Base-by-base conservation (phyloP, 1,140 invertebrate species). In the Drosophila funebris region DNA sequence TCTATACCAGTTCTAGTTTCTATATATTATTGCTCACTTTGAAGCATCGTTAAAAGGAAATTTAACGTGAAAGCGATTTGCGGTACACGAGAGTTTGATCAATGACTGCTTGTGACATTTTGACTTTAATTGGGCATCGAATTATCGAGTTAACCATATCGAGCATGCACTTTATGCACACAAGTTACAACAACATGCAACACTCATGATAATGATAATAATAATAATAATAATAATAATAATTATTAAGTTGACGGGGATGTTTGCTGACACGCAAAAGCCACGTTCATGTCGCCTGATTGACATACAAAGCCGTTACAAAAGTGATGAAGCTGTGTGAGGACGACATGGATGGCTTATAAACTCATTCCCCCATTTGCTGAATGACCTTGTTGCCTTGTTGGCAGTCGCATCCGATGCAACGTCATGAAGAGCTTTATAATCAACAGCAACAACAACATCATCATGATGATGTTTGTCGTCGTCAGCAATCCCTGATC, bases 221-320 rank as follows among this genome's bases (percentile, higher is more conserved):
- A 33, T 29, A 13, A 27, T 29, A 13, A 57, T 24, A 43, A 54
- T 14, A 44, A 73, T 20, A 5, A 44, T 58, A 14, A 44, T 61
- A 18, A 43, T 57, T 57, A 14, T 14, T 36, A n/a, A n/a, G 64
- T 60, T 67, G 70, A 82, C 62, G 78, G 62, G 71, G 64, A 60
- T 52, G 8, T 37, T 63, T 61, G 39, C 58, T 63, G 82, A 87
- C 82, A 88, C 67, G 78, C 60, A 82, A 82, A 82, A 77, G 67
- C 67, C 73, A 76, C 71, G 70, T 61, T 60, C 63, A 74, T 58
- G 48, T 54, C 31, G 58, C 53, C 82, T 85, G 83, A 88, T 82
- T 88, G 82, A 88, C 83, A 85, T 48, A 82, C 74, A 85, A 88
- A 88, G 73, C 78, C 52, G 16, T 48, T 14, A 43, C 31, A n/a